These are phyloP conservation scores for Pasiphila rectangulata DNA, from an alignment of 2,888 invertebrate species.

Conservation along the genomic window DNA sequence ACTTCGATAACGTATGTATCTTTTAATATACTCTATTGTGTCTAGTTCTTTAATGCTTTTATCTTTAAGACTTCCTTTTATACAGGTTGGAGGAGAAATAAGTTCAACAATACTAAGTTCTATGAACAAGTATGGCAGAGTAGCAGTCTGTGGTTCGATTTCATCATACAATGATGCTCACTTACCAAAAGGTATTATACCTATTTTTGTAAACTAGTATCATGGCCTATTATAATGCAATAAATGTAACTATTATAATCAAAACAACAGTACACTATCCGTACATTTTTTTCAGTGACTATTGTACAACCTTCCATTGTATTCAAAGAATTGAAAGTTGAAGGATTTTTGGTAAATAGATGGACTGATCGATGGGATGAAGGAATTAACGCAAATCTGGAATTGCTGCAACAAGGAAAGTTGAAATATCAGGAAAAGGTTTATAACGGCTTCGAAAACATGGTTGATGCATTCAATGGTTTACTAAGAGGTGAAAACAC, in stretches of 20 bases:
- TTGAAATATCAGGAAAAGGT: slow-evolving; percentile 85
- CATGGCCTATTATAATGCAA: too few species aligned
- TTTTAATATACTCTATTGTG: too few species aligned
- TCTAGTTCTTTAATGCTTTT: too few species aligned
- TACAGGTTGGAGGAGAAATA: slow-evolving; percentile 86
- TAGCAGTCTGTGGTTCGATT: slow-evolving; percentile 86
- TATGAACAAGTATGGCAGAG: slow-evolving; percentile 84
- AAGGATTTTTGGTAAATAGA: slow-evolving; percentile 82
- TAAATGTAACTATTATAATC: too few species aligned
- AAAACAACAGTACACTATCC: slow-evolving; percentile 4
- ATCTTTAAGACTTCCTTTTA: slow-evolving; percentile 13
- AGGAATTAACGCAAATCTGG: slow-evolving; percentile 82
- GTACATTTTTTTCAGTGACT: slow-evolving; percentile 49
- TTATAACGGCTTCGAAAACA: slow-evolving; percentile 87
- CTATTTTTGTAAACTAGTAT: too few species aligned
- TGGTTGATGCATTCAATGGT: slow-evolving; percentile 85
- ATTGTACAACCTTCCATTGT: slow-evolving; percentile 82
- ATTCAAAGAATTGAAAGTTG: slow-evolving; percentile 83
- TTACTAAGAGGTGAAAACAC: slow-evolving; percentile 84
- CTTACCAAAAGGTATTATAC: slow-evolving; percentile 59
- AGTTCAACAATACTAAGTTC: slow-evolving; percentile 82
- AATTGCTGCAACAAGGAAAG: slow-evolving; percentile 85
- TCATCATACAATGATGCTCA: slow-evolving; percentile 82
- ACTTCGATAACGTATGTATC: slow-evolving; percentile 87
- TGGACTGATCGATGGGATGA: slow-evolving; percentile 83